A percentile compares a stretch with the other conserved stretches of the same genome.
phyloP scores from a whole-genome alignment of 2,888 invertebrate species.

The Harpalus rubripes region DNA sequence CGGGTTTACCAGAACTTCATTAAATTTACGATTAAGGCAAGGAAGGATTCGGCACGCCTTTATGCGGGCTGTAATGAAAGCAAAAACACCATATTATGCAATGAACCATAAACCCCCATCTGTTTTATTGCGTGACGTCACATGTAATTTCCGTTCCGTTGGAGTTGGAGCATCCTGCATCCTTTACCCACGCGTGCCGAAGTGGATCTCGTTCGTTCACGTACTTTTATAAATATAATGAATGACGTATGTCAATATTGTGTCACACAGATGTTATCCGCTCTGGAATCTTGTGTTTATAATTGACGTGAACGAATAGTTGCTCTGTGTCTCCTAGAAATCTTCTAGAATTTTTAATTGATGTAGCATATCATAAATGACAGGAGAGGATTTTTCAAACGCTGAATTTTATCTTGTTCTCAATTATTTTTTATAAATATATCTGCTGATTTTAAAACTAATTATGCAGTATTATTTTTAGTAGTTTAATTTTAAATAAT shows the following conservation, averaged over 20 bases:
- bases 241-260: constrained; percentile 64
- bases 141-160: constrained; percentile 37
- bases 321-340: constrained; percentile 41
- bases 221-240: constrained; percentile 64
- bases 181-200: constrained; percentile 46
- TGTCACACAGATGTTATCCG: constrained; percentile 64
- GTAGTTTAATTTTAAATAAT: no score
- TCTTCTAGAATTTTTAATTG: constrained; percentile 52
- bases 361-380: constrained; percentile 36
- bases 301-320: constrained; percentile 66
- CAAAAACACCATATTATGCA: constrained; percentile 50
- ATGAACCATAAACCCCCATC: constrained; percentile 59
- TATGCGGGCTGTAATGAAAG: constrained; percentile 49
- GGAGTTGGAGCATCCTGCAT: constrained; percentile 16
- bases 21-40: constrained; percentile 41
- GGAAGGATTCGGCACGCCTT: constrained; percentile 43
- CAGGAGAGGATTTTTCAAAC: background rate
- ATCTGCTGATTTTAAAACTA: background rate
- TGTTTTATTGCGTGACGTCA: constrained; percentile 45
- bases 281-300: constrained; percentile 58
- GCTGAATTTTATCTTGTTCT: constrained; percentile 9
- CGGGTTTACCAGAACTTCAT: constrained; percentile 12
- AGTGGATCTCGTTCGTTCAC: constrained; percentile 31
- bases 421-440: constrained; percentile 26
- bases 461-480: no score